Percentiles rank a stretch among this genome's conserved stretches.
Conservation (phyloP, 1,140 invertebrate genomes). For the Spodoptera litura region DNA sequence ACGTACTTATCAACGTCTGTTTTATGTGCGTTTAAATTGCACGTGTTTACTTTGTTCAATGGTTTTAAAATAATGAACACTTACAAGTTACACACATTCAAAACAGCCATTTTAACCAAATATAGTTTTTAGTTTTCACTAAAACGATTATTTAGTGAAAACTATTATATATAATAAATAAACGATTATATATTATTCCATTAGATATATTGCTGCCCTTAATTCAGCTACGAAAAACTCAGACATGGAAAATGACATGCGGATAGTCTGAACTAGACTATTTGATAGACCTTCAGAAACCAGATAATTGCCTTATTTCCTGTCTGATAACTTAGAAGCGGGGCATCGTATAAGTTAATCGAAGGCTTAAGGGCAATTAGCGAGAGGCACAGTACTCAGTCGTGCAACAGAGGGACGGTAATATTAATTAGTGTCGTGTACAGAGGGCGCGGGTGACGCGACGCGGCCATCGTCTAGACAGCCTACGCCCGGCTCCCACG, state of each 20-base stretch:
- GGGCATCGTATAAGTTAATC: conserved; percentile 23
- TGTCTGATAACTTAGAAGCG: conserved; percentile 13
- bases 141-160: too few relatives aligned
- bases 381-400: conserved; percentile 27
- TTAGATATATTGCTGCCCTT: too few relatives aligned
- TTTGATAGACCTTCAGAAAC: background rate
- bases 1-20: conserved; percentile 24
- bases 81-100: too few relatives aligned
- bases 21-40: background rate
- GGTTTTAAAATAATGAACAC: background rate
- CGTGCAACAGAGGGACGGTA: conserved; percentile 46
- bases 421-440: conserved; percentile 61
- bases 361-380: conserved; percentile 47
- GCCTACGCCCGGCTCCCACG: conserved; percentile 49
- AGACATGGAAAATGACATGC: too few relatives aligned
- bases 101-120: too few relatives aligned
- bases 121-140: too few relatives aligned
- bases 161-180: too few relatives aligned
- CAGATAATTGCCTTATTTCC: background rate
- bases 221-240: too few relatives aligned
- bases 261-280: background rate
- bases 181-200: too few relatives aligned
- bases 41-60: background rate
- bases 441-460: conserved; percentile 44
- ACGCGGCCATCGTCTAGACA: conserved; percentile 58